phyloP scores from a whole-genome alignment of 2,888 invertebrate genomes.

The Melinaea menophilus region DNA sequence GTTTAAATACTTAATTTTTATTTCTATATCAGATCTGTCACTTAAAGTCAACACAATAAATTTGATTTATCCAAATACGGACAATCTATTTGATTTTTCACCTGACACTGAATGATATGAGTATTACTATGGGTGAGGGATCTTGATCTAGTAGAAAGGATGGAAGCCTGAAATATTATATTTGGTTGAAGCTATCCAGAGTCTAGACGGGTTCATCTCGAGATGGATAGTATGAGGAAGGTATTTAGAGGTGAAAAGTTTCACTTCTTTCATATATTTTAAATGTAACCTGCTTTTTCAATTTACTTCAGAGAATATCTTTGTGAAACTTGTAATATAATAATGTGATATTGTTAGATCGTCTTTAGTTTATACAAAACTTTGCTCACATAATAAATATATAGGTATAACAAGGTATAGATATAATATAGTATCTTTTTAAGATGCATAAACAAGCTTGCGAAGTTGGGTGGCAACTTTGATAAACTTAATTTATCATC shows the following conservation, averaged over 20 bases:
- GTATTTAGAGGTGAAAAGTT: constrained; percentile 21
- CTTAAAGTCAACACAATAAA: no score
- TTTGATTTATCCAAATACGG: not conserved
- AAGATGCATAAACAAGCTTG: not conserved
- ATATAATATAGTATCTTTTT: not conserved
- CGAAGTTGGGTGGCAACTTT: constrained; percentile 1
- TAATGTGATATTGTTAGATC: no score
- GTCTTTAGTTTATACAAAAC: not conserved
- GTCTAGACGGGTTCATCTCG: constrained; percentile 41
- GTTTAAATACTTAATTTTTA: no score
- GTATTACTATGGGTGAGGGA: constrained; percentile 11
- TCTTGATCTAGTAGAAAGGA: constrained; percentile 32
- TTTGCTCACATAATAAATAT: not conserved
- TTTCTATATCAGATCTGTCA: no score
- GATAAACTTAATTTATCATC: constrained; percentile 21
- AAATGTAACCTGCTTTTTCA: not conserved
- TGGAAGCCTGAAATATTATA: constrained; percentile 36
- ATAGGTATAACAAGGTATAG: not conserved
- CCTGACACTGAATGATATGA: constrained; percentile 12
- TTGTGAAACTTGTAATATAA: not conserved
- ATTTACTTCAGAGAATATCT: not conserved
- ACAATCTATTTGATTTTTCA: not conserved
- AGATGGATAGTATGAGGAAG: constrained; percentile 37
- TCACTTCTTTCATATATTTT: not conserved
- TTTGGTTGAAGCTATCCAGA: constrained; percentile 34